phyloP scores from a whole-genome alignment of 2,797 vertebrate species.

The Crotalus adamanteus region DNA sequence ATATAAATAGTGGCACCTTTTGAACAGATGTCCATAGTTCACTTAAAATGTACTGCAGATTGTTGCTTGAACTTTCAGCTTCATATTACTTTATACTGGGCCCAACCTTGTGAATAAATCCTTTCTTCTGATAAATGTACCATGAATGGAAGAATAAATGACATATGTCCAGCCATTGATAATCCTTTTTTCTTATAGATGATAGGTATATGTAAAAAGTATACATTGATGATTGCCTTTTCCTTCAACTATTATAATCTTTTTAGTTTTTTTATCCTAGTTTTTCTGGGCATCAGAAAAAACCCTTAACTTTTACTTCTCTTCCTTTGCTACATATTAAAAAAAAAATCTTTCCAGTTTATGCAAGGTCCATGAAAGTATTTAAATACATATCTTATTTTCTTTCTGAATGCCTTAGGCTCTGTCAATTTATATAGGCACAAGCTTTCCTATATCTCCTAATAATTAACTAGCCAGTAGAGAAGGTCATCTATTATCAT shows the following conservation, averaged over 20 bases:
- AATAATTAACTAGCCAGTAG: neutral
- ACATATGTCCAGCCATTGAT: too few relatives aligned
- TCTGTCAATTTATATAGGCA: neutral
- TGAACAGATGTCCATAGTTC: neutral
- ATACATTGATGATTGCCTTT: neutral
- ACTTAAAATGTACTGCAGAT: neutral
- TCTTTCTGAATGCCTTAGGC: neutral
- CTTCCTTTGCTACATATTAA: neutral
- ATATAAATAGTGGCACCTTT: neutral
- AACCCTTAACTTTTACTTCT: neutral
- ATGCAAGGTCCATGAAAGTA: neutral
- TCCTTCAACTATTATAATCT: neutral
- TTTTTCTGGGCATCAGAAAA: neutral
- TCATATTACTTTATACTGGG: neutral
- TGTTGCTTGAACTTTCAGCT: neutral
- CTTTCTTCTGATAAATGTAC: too few relatives aligned
- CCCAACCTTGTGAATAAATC: too few relatives aligned
- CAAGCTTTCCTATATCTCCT: neutral
- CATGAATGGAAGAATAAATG: too few relatives aligned
- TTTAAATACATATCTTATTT: neutral
- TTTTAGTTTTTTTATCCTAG: neutral
- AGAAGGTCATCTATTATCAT: neutral
- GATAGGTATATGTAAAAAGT: too few relatives aligned
- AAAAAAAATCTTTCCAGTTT: neutral
- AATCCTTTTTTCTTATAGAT: too few relatives aligned